Evolutionary conservation across 2,113 vertebrate species (phyloP).

Genomic region (Phaethon lepturus): DNA sequence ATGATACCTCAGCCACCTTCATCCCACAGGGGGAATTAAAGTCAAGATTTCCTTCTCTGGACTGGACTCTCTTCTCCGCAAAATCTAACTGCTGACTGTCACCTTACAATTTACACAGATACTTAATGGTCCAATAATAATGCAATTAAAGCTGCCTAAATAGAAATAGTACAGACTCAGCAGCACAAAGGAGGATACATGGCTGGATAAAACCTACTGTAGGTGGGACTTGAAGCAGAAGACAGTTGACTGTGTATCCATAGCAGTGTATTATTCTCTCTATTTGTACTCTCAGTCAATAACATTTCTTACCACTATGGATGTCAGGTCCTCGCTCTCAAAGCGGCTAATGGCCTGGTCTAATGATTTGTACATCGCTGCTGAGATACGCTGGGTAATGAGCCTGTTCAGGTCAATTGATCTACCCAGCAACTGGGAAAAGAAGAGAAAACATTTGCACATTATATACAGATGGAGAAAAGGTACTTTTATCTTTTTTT

Average conservation of each 20-base stretch:
- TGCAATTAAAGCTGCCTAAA: slow-evolving; percentile 12
- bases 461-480: background rate
- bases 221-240: background rate
- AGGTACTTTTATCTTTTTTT: background rate
- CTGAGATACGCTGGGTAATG: slow-evolving; percentile 97
- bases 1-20: background rate
- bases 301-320: slow-evolving; percentile 90
- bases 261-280: background rate
- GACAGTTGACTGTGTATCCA: background rate
- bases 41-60: background rate
- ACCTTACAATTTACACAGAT: background rate
- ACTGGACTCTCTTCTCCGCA: background rate
- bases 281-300: background rate
- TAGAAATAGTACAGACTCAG: background rate
- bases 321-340: slow-evolving; percentile 98
- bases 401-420: slow-evolving; percentile 98
- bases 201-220: background rate
- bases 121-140: background rate
- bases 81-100: background rate
- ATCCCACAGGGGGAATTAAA: background rate
- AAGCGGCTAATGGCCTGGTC: slow-evolving; percentile 99
- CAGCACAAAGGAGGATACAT: background rate
- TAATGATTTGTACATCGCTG: slow-evolving; percentile 97
- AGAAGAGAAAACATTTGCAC: background rate
- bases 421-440: slow-evolving; percentile 88